phyloP scores from a whole-genome alignment of 2,888 invertebrate genomes.

The Caenorhabditis wallacei region DNA sequence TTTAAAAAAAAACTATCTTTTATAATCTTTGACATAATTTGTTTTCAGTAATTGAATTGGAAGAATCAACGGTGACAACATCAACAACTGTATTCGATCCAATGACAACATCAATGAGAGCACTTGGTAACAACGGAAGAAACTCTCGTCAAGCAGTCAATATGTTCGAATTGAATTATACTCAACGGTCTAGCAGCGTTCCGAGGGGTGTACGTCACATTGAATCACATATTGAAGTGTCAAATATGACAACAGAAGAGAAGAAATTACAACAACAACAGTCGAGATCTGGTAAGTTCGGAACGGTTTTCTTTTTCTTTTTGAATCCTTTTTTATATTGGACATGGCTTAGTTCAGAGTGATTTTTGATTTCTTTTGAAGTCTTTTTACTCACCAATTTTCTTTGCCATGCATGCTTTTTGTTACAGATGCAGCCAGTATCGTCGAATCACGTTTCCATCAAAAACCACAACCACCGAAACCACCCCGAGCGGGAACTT shows the following conservation, averaged over 20 bases:
- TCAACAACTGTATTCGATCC: slow-evolving; percentile 52
- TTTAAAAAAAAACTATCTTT: neutral
- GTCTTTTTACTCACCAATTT: slow-evolving; percentile 35
- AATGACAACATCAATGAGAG: slow-evolving; percentile 62
- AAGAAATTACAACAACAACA: slow-evolving; percentile 27
- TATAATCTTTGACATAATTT: neutral
- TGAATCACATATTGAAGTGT: slow-evolving; percentile 73
- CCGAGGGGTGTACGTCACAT: slow-evolving; percentile 75
- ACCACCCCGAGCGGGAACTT: slow-evolving; percentile 54
- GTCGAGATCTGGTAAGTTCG: slow-evolving; percentile 49
- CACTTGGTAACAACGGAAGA: slow-evolving; percentile 53
- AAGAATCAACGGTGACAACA: slow-evolving; percentile 43
- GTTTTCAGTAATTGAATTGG: slow-evolving; percentile 42
- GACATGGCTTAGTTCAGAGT: slow-evolving; percentile 50
- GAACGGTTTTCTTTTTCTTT: slow-evolving; percentile 7
- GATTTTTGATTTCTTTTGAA: slow-evolving; percentile 45
- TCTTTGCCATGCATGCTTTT: slow-evolving; percentile 54
- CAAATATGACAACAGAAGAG: slow-evolving; percentile 51
- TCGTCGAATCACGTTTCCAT: slow-evolving; percentile 56
- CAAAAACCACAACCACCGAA: slow-evolving; percentile 42
- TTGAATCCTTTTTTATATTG: slow-evolving; percentile 10
- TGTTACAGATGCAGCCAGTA: slow-evolving; percentile 63
- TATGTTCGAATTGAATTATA: slow-evolving; percentile 75
- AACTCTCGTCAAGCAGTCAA: slow-evolving; percentile 64
- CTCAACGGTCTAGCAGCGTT: slow-evolving; percentile 75